phyloP scores from a whole-genome alignment of 2,113 vertebrate species.

The Centropus unirufus region DNA sequence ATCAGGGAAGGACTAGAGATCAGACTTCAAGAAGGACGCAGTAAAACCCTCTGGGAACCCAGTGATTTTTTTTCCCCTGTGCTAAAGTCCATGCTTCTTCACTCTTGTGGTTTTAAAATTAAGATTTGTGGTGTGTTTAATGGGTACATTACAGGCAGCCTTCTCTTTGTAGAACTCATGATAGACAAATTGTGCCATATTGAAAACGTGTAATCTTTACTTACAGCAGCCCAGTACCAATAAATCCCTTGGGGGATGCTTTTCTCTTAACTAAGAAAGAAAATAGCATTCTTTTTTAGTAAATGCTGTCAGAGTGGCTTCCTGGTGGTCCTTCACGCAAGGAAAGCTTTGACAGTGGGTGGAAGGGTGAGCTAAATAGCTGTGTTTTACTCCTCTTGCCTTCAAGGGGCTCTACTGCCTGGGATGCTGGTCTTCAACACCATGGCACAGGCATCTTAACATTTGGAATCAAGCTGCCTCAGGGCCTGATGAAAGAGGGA shows the following conservation, averaged over 20 bases:
- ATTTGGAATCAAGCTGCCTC: neutral
- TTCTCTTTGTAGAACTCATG: neutral
- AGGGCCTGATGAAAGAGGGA: neutral
- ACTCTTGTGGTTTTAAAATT: neutral
- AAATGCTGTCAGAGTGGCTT: neutral
- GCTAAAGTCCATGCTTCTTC: neutral
- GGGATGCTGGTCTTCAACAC: neutral
- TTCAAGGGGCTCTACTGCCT: neutral
- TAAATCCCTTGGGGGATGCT: conserved; percentile 8
- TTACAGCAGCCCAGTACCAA: neutral
- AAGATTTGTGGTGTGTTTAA: neutral
- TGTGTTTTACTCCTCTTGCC: neutral
- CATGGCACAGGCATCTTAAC: neutral
- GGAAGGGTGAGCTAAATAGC: neutral
- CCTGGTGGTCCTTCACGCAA: neutral
- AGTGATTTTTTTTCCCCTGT: neutral
- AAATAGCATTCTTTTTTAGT: neutral
- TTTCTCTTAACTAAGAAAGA: conserved; percentile 12
- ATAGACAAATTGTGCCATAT: neutral
- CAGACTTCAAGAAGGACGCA: neutral
- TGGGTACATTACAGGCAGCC: neutral
- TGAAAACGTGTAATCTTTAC: neutral
- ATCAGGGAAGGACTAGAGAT: neutral
- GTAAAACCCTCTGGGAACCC: too few species aligned
- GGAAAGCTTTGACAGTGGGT: neutral